Evolutionary conservation across 2,113 vertebrate species (phyloP), one percentile per base, ranked within the genome.

Genomic region (Struthio camelus): DNA sequence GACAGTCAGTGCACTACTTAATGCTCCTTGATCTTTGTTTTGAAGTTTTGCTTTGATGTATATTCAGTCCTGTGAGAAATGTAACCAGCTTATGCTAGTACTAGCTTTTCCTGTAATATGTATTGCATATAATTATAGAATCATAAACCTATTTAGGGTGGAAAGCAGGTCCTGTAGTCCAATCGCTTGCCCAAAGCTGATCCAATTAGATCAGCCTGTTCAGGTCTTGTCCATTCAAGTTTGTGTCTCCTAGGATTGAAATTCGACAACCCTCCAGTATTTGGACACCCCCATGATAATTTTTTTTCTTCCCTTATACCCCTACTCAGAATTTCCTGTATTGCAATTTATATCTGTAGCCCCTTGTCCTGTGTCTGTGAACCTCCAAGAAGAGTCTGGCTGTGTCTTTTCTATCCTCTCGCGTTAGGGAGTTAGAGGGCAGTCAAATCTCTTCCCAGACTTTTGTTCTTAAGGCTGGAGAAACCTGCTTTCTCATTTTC

Each of bases 31-130:
- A 87, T 93, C 53, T 92, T 93, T 92, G 80, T 87, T 96, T 90
- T 92, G 90, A 96, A 96, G 46, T 94, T 90, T 71, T 90, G 28
- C 90, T 96, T 95, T 94, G 86, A 95, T 81, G 53, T 92, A 6
- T 76, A 79, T 76, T 90, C 23, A 84, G 61, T 17, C 32, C 56
- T 79, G 23, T 84, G 70, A 93, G 80, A 92, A 80, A 79, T 69
- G 22, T 92, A 93, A n/a, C 53, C 59, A 91, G 44, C 16, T 82
- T 80, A 42, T 66, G 25, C 59, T 78, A 79, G 32, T 51, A 51
- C 6, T 46, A 77, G 46, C 16, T 90, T 93, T 79, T 86, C 25
- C 51, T 78, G 22, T 56, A 69, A 88, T 87, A 75, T 84, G 25
- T 34, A 72, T 65, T 3, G 34, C 32, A 72, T 30, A 53, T 27